These are phyloP conservation scores for Agriotes lineatus DNA, from an alignment of 2,888 invertebrate genomes.

Conservation along the genomic window DNA sequence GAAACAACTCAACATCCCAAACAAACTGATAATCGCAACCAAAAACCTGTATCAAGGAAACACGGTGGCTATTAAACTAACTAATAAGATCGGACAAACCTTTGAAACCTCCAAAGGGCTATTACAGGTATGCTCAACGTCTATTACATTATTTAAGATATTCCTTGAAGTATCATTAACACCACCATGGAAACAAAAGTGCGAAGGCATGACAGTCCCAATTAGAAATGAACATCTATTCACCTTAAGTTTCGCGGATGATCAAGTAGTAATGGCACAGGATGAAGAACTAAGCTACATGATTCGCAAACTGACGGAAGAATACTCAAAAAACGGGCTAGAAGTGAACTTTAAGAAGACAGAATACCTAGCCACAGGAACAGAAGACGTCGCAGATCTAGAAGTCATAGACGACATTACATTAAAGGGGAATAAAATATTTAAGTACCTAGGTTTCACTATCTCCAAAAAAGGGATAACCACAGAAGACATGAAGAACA, in stretches of 20 bases:
- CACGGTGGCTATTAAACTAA: too few species aligned
- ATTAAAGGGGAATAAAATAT: neutral
- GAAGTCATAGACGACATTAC: neutral
- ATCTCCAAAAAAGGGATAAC: neutral
- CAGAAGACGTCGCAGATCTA: neutral
- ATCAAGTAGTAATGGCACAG: slow-evolving; percentile 22
- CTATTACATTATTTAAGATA: neutral
- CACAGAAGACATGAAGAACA: slow-evolving; percentile 2
- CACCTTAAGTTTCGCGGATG: slow-evolving; percentile 20
- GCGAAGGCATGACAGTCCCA: slow-evolving; percentile 12
- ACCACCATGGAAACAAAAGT: slow-evolving; percentile 7
- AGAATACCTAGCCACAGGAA: neutral
- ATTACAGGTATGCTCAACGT: neutral
- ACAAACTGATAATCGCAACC: too few species aligned
- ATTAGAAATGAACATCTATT: slow-evolving; percentile 6
- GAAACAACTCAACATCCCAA: too few species aligned
- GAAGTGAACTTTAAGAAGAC: slow-evolving; percentile 23
- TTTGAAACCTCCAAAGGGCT: neutral
- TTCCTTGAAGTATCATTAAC: neutral
- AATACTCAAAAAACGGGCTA: neutral
- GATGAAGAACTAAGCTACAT: slow-evolving; percentile 22
- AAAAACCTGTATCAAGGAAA: too few species aligned
- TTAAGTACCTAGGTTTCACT: slow-evolving; percentile 10
- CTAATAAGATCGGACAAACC: too few species aligned
- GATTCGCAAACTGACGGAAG: slow-evolving; percentile 22